Evolutionary conservation across 2,113 vertebrate genomes (phyloP).

Genomic region (Agapornis roseicollis): DNA sequence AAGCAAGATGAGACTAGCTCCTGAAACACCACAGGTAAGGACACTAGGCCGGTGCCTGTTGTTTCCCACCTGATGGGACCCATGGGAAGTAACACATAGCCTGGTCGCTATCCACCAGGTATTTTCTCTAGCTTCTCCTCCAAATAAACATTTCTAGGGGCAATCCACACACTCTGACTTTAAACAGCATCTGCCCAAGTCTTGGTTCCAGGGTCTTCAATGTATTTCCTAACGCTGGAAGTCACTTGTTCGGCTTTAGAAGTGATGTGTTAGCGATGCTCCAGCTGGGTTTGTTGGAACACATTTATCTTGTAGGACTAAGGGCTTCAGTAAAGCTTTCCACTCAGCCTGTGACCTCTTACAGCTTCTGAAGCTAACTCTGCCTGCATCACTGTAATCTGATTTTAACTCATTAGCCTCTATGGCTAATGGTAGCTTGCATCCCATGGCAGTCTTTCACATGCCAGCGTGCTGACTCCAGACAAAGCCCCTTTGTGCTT

Average conservation of each 20-base stretch:
- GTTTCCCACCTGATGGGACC: not conserved
- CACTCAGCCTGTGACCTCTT: not conserved
- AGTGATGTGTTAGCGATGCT: not conserved
- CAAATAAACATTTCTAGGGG: not conserved
- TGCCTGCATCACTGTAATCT: not conserved
- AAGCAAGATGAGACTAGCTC: not conserved
- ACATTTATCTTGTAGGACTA: not conserved
- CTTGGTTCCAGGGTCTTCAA: not conserved
- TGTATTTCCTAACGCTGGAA: not conserved
- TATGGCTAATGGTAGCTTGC: not conserved
- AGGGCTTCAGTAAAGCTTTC: not conserved
- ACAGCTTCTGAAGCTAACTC: not conserved
- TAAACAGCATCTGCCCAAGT: not conserved
- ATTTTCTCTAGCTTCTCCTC: not conserved
- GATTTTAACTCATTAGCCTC: not conserved
- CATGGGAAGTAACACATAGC: not conserved
- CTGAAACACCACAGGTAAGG: accelerated
- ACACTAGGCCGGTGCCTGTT: not conserved
- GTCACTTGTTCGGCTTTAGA: not conserved
- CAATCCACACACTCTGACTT: not conserved
- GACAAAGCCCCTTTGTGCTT: not conserved
- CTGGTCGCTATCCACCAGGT: not conserved
- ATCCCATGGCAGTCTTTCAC: not conserved
- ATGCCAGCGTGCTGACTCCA: not conserved
- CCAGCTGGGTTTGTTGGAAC: not conserved